phyloP scores from a whole-genome alignment of 1,140 invertebrate species.

The Pteromalus puparum region DNA sequence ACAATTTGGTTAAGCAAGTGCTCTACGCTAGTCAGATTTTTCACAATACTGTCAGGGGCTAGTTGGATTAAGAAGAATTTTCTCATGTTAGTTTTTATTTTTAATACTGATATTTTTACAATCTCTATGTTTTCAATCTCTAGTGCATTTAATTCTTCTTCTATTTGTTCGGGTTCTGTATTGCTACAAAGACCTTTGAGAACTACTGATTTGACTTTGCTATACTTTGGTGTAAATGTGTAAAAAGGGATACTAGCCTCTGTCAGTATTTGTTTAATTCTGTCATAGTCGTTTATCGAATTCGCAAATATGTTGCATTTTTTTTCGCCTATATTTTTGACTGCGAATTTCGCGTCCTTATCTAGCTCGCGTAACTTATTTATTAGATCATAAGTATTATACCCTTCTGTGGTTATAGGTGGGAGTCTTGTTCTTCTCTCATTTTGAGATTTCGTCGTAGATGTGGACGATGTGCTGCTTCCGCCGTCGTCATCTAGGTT shows the following conservation, averaged over 20 bases:
- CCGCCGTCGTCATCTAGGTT: no score
- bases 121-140: background rate
- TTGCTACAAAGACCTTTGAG: background rate
- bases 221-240: background rate
- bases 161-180: background rate
- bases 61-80: background rate
- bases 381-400: no score
- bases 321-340: no score
- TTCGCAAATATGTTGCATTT: no score
- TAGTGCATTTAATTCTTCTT: background rate
- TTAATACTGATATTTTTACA: background rate
- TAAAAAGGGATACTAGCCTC: background rate
- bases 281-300: background rate
- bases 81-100: background rate
- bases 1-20: conserved; percentile 32
- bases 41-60: background rate
- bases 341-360: no score
- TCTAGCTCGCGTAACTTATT: no score
- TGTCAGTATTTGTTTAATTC: background rate
- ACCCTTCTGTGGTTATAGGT: no score
- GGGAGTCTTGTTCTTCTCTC: no score
- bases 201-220: background rate
- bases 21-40: conserved; percentile 27
- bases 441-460: no score
- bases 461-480: no score